Evolutionary conservation across 2,888 invertebrate genomes (phyloP).

Genomic region (Calephelis perditalis): DNA sequence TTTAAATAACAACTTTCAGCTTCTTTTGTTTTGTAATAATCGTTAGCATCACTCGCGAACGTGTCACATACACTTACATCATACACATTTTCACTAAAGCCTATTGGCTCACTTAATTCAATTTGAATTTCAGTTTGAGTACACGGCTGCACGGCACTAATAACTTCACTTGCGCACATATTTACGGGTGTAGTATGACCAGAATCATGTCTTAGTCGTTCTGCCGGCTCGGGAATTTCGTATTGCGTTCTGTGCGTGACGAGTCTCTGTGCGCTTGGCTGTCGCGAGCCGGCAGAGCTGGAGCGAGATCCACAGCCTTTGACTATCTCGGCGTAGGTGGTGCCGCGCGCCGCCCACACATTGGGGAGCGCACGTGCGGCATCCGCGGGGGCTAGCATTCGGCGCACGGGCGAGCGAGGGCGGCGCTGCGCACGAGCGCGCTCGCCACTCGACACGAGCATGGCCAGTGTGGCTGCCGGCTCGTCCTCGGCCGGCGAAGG

Average conservation of each 20-base stretch:
- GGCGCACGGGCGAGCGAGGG: constrained; percentile 68
- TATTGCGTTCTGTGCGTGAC: constrained; percentile 34
- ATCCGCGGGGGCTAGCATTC: constrained; percentile 75
- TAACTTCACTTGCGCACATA: constrained; percentile 35
- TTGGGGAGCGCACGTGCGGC: constrained; percentile 84
- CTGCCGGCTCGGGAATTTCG: constrained; percentile 27
- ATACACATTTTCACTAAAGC: constrained; percentile 48
- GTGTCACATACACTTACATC: constrained; percentile 60
- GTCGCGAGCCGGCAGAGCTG: constrained; percentile 48
- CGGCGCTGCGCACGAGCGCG: constrained; percentile 56
- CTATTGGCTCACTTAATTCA: constrained; percentile 38
- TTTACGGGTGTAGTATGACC: constrained; percentile 31
- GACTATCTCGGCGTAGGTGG: constrained; percentile 89
- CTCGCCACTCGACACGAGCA: constrained; percentile 53
- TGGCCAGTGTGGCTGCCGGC: constrained; percentile 75
- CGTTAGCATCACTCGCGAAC: constrained; percentile 42
- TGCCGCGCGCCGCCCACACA: constrained; percentile 85
- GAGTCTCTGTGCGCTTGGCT: constrained; percentile 38
- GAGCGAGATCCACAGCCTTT: constrained; percentile 76
- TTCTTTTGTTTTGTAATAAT: constrained; percentile 36
- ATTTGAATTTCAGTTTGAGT: constrained; percentile 41
- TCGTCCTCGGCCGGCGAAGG: constrained; percentile 81
- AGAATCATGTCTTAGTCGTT: constrained; percentile 22
- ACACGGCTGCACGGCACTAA: constrained; percentile 43
- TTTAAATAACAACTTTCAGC: constrained; percentile 31